Conservation (phyloP, 2,113 vertebrate species). For the Callipepla squamata region DNA sequence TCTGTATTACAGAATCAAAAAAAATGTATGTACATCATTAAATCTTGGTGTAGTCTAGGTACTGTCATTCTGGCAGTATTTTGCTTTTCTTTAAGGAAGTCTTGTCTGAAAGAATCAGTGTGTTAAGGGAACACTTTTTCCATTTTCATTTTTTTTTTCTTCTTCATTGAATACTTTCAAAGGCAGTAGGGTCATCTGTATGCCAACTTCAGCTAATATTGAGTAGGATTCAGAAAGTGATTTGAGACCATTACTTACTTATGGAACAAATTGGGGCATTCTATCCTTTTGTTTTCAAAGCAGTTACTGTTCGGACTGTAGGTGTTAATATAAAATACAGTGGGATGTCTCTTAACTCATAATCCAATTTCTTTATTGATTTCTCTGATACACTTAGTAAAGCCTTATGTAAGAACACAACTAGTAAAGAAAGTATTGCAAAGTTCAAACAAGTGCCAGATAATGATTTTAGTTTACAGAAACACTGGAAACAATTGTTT, state of each 20-base stretch:
- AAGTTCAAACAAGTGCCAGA: not conserved
- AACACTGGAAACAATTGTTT: not conserved
- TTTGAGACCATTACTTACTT: not conserved
- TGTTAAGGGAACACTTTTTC: not conserved
- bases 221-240: not conserved
- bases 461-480: not conserved
- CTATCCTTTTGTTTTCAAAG: not conserved
- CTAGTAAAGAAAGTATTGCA: not conserved
- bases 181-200: not conserved
- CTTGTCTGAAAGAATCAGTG: not conserved
- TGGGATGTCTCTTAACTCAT: not conserved
- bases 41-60: not conserved
- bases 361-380: not conserved
- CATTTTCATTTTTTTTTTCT: not conserved
- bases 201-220: not conserved
- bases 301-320: not conserved
- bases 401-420: not conserved
- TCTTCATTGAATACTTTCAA: not conserved
- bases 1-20: not conserved
- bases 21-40: not conserved
- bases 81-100: not conserved
- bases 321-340: not conserved
- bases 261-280: not conserved
- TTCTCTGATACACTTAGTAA: not conserved
- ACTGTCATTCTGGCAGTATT: accelerated